Evolutionary conservation across 2,113 vertebrate genomes (phyloP).

Genomic region (Ciconia boyciana): DNA sequence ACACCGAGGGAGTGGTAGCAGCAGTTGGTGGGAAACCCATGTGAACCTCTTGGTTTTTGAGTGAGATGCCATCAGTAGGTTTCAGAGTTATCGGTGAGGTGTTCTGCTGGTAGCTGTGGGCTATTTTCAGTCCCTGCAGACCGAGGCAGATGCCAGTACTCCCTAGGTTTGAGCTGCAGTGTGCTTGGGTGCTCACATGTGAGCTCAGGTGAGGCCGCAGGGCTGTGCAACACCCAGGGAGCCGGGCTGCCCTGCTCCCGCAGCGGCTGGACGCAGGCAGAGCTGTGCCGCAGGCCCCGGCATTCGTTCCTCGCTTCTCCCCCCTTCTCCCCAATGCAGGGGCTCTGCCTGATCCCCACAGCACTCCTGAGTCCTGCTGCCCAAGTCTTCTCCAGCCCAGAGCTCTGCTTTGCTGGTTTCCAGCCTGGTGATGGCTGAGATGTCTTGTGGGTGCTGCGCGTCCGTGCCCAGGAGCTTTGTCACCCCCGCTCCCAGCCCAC

Average conservation of each 20-base stretch:
- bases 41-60: neutral
- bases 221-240: neutral
- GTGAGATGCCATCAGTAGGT: neutral
- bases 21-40: neutral
- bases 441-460: neutral
- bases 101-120: neutral
- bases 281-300: neutral
- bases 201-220: neutral
- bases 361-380: neutral
- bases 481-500: neutral
- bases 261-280: neutral
- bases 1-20: too few relatives aligned
- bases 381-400: neutral
- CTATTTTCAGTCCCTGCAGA: neutral
- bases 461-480: neutral
- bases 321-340: neutral
- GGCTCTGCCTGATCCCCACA: neutral
- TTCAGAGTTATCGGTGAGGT: neutral
- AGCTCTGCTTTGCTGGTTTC: neutral
- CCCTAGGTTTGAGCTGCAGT: neutral
- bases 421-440: neutral
- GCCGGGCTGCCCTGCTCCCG: neutral
- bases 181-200: neutral
- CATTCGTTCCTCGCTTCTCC: rapidly evolving
- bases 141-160: neutral